These are phyloP conservation scores for Acrocephalus arundinaceus DNA, from an alignment of 2,113 vertebrate genomes.

Conservation along the genomic window DNA sequence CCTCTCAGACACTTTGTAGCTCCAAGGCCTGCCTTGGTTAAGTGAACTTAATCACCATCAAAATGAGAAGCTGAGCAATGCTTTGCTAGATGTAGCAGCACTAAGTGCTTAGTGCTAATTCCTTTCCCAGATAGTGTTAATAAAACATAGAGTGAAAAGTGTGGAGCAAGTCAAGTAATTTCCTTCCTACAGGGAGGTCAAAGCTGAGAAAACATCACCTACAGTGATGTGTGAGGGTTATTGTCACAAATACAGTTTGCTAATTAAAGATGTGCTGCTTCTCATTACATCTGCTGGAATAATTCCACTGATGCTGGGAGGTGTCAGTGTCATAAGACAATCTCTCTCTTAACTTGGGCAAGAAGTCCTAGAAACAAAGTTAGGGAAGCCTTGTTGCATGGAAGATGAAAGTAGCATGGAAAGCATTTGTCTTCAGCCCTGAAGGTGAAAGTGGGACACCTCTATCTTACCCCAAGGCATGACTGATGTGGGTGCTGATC, in stretches of 20 bases:
- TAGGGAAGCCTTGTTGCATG: background rate
- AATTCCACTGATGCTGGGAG: background rate
- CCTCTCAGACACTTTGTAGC: background rate
- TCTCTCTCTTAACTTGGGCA: background rate
- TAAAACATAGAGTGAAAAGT: background rate
- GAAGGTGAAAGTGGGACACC: background rate
- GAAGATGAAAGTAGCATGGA: background rate
- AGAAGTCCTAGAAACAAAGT: background rate
- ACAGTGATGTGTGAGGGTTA: background rate
- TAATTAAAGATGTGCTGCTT: background rate
- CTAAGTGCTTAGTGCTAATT: background rate
- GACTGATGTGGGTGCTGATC: background rate
- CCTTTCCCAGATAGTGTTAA: background rate
- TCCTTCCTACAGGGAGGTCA: background rate
- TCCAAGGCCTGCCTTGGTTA: background rate
- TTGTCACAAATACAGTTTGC: background rate
- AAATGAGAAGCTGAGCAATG: background rate
- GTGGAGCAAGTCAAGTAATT: background rate
- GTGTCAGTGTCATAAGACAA: background rate
- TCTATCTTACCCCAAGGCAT: background rate
- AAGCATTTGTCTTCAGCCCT: background rate
- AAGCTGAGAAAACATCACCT: background rate
- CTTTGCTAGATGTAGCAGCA: background rate
- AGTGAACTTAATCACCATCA: background rate
- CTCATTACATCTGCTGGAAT: background rate